Percentiles rank a stretch among this genome's conserved stretches.
phyloP scores from a whole-genome alignment of 2,888 invertebrate genomes.

The Zootermopsis nevadensis region DNA sequence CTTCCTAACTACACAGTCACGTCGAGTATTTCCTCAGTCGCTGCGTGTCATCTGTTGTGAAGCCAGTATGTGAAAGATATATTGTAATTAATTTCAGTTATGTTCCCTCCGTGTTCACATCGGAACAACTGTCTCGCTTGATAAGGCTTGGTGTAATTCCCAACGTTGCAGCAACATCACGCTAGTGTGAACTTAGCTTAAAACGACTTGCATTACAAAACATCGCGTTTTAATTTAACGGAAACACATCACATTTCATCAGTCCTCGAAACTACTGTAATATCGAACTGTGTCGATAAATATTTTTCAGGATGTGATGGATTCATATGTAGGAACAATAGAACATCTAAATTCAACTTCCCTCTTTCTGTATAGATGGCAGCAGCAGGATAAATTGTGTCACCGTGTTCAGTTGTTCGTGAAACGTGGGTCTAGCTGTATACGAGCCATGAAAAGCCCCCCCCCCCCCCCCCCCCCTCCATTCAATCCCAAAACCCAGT shows the following conservation, averaged over 20 bases:
- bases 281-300: not conserved
- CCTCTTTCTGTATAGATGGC: not conserved
- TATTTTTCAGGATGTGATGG: not conserved
- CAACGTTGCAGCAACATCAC: too few relatives aligned
- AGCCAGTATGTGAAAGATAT: too few relatives aligned
- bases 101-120: too few relatives aligned
- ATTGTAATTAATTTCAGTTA: too few relatives aligned
- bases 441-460: not conserved
- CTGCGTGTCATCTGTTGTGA: too few relatives aligned
- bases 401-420: not conserved
- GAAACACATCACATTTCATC: not conserved
- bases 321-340: not conserved
- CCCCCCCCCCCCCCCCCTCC: not conserved
- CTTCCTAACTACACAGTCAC: too few relatives aligned
- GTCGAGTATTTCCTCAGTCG: too few relatives aligned
- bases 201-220: not conserved
- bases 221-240: not conserved
- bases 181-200: not conserved
- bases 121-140: too few relatives aligned
- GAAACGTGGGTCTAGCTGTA: conserved; percentile 3
- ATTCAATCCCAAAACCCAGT: conserved; percentile 25
- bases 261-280: not conserved
- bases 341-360: conserved; percentile 12
- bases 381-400: conserved; percentile 13
- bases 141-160: too few relatives aligned